These are phyloP conservation scores for Ferdinandea cuprea DNA, from an alignment of 2,888 invertebrate species.

Conservation along the genomic window DNA sequence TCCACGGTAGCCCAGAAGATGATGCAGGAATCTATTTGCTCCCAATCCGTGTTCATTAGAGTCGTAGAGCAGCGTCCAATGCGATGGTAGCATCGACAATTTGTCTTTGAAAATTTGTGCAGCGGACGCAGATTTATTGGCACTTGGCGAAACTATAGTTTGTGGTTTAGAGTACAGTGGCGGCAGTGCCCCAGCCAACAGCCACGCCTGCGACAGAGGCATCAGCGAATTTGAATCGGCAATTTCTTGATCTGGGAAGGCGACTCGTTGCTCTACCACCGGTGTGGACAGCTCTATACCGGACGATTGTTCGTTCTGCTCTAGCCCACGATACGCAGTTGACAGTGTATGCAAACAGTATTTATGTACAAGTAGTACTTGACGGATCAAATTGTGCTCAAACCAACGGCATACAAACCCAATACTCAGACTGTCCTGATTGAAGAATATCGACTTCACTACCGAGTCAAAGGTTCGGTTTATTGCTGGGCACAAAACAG, in stretches of 20 bases:
- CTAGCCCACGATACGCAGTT: conserved; percentile 85
- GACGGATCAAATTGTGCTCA: conserved; percentile 89
- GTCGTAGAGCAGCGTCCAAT: conserved; percentile 93
- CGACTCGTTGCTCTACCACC: conserved; percentile 86
- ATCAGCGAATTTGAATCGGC: conserved; percentile 82
- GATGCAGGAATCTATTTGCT: conserved; percentile 93
- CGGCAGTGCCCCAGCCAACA: conserved; percentile 87
- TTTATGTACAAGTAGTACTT: conserved; percentile 90
- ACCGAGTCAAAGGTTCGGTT: conserved; percentile 89
- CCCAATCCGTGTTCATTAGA: conserved; percentile 94
- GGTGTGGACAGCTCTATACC: conserved; percentile 90
- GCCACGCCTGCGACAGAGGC: conserved; percentile 88
- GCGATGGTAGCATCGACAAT: conserved; percentile 88
- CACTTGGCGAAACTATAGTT: conserved; percentile 77
- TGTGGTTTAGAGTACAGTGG: conserved; percentile 84
- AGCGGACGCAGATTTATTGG: conserved; percentile 78
- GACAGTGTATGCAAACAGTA: conserved; percentile 83
- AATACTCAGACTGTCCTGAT: conserved; percentile 88
- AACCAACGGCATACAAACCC: conserved; percentile 93
- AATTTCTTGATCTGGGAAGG: conserved; percentile 80
- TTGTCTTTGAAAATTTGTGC: conserved; percentile 86
- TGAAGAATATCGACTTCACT: conserved; percentile 91
- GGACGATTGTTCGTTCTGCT: conserved; percentile 80
- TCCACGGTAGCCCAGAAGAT: conserved; percentile 88
- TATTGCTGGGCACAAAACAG: conserved; percentile 86